Evolutionary conservation across 2,888 invertebrate genomes (phyloP), one percentile per base, ranked within the genome.

Genomic region (Argynnis bischoffii): DNA sequence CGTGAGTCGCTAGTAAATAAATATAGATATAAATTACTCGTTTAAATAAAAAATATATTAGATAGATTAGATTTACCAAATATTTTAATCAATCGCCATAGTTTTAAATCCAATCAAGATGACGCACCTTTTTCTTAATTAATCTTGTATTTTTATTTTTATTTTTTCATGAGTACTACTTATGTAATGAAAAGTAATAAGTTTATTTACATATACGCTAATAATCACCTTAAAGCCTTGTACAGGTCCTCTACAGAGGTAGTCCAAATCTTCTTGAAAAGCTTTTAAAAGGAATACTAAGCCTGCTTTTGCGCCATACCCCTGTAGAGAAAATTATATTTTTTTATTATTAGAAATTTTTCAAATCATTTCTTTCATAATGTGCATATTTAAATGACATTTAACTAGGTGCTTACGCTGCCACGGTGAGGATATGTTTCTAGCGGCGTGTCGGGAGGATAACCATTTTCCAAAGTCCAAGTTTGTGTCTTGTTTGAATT

Each of bases 391-490:
- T 2, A 6, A n/a, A 16, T 11, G 11, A 41, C 6, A 11, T 41
- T 41, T 8, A 41, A 41, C 1, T 67, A 82, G n/a, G n/a, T n/a
- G n/a, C 90, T 86, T 78, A 94, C 94, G 60, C 94, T 86, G 2
- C 95, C 96, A 75, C 96, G 90, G 76, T 94, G 91, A 0, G 96
- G 96, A 82, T 95, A 96, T 0, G 95, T 94, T 63, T 95, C 94
- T 14, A 94, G 85, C 0, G 92, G 90, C 0, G 94, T 88, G 21
- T 84, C 83, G 1, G 78, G 73, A 2, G 84, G 82, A 74, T 96
- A 96, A 0, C 96, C 96, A 5, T 89, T 86, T 77, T 95, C 95
- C 54, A 95, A 87, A 72, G 90, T 94, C 96, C 96, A 96, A 18
- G 92, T 92, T 68, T 64, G 56, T 0, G 87, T 82, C 55, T 77